Evolutionary conservation across 2,113 vertebrate genomes (phyloP).

Genomic region (Chaetura pelagica): DNA sequence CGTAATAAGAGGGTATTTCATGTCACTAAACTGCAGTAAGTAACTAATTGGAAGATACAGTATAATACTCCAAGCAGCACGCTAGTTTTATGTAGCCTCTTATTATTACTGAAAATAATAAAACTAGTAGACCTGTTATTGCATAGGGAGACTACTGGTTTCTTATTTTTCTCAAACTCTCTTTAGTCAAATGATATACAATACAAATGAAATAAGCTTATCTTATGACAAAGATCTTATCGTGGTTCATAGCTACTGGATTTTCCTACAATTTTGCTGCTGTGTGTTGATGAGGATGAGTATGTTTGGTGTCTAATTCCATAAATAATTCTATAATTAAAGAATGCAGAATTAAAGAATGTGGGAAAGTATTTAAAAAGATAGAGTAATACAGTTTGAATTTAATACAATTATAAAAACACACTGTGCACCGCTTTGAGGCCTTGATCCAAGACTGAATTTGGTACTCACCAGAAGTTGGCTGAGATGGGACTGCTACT

Average conservation of each 20-base stretch:
- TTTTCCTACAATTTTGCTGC: background rate
- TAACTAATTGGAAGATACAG: conserved; percentile 5
- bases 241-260: background rate
- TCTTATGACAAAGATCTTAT: background rate
- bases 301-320: background rate
- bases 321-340: background rate
- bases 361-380: background rate
- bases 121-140: conserved; percentile 45
- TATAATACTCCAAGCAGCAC: conserved; percentile 25
- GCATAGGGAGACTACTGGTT: background rate
- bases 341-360: background rate
- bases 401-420: background rate
- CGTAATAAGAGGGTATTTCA: conserved; percentile 57
- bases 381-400: background rate
- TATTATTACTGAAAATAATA: conserved; percentile 61
- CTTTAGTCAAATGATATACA: conserved; percentile 19
- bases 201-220: conserved; percentile 14
- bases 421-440: background rate
- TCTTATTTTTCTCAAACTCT: conserved; percentile 53
- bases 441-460: background rate
- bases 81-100: conserved; percentile 8
- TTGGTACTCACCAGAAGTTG: background rate
- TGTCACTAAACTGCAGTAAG: conserved; percentile 45
- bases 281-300: background rate
- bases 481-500: rapidly evolving